Percentiles rank a stretch among this genome's conserved stretches.
phyloP scores from a whole-genome alignment of 1,140 invertebrate species.

The Drosophila pseudoananassae region DNA sequence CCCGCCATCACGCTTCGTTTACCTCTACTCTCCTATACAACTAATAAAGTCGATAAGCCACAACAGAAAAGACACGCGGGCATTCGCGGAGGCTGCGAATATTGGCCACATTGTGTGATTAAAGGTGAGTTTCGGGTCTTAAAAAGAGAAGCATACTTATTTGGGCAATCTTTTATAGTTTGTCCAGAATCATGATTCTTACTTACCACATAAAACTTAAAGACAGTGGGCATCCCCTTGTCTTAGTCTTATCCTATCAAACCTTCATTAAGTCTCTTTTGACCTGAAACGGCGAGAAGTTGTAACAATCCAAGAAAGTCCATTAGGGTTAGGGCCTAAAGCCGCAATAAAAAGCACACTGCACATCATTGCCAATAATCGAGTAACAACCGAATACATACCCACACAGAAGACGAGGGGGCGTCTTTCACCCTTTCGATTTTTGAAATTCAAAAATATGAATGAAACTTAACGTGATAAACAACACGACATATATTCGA shows the following conservation, averaged over 20 bases:
- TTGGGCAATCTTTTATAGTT: background rate
- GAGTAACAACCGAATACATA: conserved; percentile 38
- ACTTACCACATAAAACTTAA: too few species aligned
- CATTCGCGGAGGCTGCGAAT: background rate
- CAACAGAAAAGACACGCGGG: conserved; percentile 11
- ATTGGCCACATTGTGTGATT: conserved; percentile 59
- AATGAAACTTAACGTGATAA: conserved; percentile 9
- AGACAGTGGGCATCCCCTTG: conserved; percentile 1
- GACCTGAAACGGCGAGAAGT: conserved; percentile 11
- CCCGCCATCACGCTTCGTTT: conserved; percentile 32
- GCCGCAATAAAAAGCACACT: conserved; percentile 37
- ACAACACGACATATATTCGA: background rate
- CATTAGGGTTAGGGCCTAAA: conserved; percentile 18
- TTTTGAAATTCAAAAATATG: conserved; percentile 7
- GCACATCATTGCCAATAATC: conserved; percentile 76
- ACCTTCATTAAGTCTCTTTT: conserved; percentile 59
- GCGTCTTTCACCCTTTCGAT: conserved; percentile 42
- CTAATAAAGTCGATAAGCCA: conserved; percentile 38
- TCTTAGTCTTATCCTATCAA: conserved; percentile 28
- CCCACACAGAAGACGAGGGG: conserved; percentile 1
- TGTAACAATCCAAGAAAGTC: conserved; percentile 4
- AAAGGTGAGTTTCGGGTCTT: conserved; percentile 40
- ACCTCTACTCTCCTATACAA: conserved; percentile 50
- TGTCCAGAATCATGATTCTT: too few species aligned
- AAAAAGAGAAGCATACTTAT: conserved; percentile 27